These are phyloP conservation scores for Pteria penguin DNA, from an alignment of 2,888 invertebrate species.

Conservation along the genomic window DNA sequence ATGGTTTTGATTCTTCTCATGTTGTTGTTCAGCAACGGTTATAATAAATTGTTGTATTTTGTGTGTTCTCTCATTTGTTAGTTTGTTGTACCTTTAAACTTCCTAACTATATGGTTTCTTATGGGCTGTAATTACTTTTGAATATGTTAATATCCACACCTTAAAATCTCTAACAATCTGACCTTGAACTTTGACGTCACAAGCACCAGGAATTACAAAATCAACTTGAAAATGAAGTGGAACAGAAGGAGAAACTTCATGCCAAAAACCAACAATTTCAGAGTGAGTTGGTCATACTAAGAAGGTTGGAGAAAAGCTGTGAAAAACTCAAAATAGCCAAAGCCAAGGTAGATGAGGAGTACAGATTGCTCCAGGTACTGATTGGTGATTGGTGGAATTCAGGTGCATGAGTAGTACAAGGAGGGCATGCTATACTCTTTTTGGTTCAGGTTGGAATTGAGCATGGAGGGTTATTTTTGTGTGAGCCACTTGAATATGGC, in stretches of 20 bases:
- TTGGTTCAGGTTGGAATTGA: too few relatives aligned
- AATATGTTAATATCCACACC: too few relatives aligned
- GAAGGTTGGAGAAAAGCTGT: slow-evolving; percentile 60
- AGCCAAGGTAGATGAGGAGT: slow-evolving; percentile 63
- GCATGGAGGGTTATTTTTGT: too few relatives aligned
- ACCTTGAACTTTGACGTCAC: slow-evolving; percentile 32
- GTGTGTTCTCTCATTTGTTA: too few relatives aligned
- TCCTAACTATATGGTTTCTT: too few relatives aligned
- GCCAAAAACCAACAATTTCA: slow-evolving; percentile 65
- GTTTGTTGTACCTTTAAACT: too few relatives aligned
- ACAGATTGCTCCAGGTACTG: slow-evolving; percentile 62
- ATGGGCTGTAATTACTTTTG: too few relatives aligned
- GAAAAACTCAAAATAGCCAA: slow-evolving; percentile 65
- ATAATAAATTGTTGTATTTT: too few relatives aligned
- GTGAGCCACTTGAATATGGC: too few relatives aligned
- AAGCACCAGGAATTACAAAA: slow-evolving; percentile 65
- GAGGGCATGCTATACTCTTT: too few relatives aligned
- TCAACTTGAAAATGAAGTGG: slow-evolving; percentile 59
- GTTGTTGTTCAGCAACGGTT: too few relatives aligned
- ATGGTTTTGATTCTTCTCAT: too few relatives aligned
- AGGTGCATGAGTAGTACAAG: slow-evolving; percentile 25
- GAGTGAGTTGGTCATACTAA: slow-evolving; percentile 58
- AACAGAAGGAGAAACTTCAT: slow-evolving; percentile 59
- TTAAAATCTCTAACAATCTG: slow-evolving; percentile 2
- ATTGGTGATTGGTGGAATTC: slow-evolving; percentile 19